Conservation (phyloP, 2,888 invertebrate genomes). For the Sesamia inferens region DNA sequence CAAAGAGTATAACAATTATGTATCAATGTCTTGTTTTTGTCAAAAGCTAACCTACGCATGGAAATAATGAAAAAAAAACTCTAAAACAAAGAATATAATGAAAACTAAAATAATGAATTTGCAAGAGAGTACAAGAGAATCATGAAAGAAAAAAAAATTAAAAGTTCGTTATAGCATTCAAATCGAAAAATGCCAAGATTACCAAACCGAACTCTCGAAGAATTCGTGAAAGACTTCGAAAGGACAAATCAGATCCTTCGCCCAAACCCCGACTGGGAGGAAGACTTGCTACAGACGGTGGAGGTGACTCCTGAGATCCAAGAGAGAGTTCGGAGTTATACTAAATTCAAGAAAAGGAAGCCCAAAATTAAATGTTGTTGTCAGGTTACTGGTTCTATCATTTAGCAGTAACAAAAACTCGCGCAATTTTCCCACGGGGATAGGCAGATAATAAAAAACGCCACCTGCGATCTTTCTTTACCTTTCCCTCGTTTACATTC, state of each 20-base stretch:
- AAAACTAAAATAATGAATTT: background rate
- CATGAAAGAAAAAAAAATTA: background rate
- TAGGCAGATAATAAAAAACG: no score
- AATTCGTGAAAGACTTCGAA: slow-evolving; percentile 33
- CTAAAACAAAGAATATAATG: background rate
- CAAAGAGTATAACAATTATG: no score
- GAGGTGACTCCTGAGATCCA: slow-evolving; percentile 55
- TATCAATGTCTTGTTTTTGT: background rate
- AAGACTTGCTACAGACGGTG: slow-evolving; percentile 61
- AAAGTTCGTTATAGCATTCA: slow-evolving; percentile 1
- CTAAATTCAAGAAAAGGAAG: slow-evolving; percentile 32
- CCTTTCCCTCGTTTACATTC: no score
- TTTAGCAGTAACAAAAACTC: background rate
- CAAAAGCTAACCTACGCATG: background rate
- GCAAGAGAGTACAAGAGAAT: background rate
- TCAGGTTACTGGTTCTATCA: slow-evolving; percentile 32
- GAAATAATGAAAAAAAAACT: background rate
- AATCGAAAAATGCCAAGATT: slow-evolving; percentile 16
- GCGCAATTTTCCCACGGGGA: background rate
- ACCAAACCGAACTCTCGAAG: slow-evolving; percentile 30
- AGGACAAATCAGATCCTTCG: slow-evolving; percentile 38
- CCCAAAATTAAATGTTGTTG: slow-evolving; percentile 47
- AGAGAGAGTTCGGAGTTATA: slow-evolving; percentile 55
- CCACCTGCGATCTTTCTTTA: no score
- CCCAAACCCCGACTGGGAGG: slow-evolving; percentile 67